Percentiles rank a stretch among this genome's conserved stretches.
Conservation (phyloP, 2,888 invertebrate species). For the Stegana nigrithorax region DNA sequence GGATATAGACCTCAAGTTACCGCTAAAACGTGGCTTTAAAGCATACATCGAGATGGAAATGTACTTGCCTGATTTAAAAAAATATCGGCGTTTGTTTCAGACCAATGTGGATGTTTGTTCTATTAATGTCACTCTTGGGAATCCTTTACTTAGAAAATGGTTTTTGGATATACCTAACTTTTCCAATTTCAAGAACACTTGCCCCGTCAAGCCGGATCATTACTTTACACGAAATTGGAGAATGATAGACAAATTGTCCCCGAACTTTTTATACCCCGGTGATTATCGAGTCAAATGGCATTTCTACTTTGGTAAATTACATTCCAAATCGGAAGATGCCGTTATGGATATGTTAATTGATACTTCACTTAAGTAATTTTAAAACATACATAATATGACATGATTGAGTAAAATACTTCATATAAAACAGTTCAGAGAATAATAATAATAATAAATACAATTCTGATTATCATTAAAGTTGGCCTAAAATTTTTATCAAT, state of each 20-base stretch:
- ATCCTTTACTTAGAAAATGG: background rate
- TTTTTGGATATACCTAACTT: no score
- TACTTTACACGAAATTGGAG: slow-evolving; percentile 25
- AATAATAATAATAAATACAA: no score
- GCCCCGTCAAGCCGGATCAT: slow-evolving; percentile 29
- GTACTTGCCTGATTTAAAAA: background rate
- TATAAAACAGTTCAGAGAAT: no score
- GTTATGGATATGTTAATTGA: background rate
- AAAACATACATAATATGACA: no score
- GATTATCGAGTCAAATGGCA: slow-evolving; percentile 22
- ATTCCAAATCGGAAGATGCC: background rate
- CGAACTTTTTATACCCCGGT: slow-evolving; percentile 22
- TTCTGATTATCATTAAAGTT: no score
- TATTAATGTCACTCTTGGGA: background rate
- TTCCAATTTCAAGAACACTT: slow-evolving; percentile 33
- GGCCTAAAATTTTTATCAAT: no score
- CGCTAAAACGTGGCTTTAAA: slow-evolving; percentile 13
- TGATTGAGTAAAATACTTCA: background rate
- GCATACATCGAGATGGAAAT: slow-evolving; percentile 28
- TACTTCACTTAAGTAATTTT: no score
- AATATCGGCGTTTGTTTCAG: slow-evolving; percentile 35
- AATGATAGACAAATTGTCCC: slow-evolving; percentile 10
- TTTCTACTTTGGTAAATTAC: slow-evolving; percentile 11
- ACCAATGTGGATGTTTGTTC: slow-evolving; percentile 17
- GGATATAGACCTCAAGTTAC: slow-evolving; percentile 1